These are phyloP conservation scores for Pristionchus exspectatus DNA, from an alignment of 2,888 invertebrate genomes.

Conservation along the genomic window DNA sequence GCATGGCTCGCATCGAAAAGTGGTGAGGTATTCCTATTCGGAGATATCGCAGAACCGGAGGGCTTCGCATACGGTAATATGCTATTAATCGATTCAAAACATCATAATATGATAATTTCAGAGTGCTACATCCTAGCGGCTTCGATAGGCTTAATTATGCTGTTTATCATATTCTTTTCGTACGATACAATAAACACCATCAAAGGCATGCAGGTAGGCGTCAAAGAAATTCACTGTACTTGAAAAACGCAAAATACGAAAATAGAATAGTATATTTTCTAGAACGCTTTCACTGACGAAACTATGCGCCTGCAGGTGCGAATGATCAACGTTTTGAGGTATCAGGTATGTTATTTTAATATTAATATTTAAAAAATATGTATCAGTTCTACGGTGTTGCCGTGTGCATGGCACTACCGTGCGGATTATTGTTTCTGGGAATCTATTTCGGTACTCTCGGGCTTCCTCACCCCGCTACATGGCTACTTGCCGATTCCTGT, in stretches of 20 bases:
- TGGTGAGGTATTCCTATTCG: background rate
- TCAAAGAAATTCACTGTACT: background rate
- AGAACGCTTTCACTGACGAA: background rate
- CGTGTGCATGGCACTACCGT: background rate
- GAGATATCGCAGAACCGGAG: background rate
- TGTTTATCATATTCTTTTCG: background rate
- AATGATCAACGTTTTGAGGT: background rate
- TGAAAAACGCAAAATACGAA: background rate
- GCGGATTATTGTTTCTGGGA: background rate
- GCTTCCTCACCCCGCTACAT: background rate
- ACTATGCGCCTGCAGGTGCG: background rate
- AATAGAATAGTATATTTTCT: background rate
- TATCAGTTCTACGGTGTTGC: background rate
- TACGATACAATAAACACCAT: background rate
- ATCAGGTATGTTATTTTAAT: background rate
- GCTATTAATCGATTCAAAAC: too few species aligned
- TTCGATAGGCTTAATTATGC: background rate
- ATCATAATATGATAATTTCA: background rate
- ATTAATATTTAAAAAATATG: background rate
- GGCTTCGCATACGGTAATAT: background rate
- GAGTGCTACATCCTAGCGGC: background rate
- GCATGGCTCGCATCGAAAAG: background rate
- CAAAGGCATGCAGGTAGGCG: background rate
- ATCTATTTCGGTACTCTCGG: background rate
- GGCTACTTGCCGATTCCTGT: background rate